These are phyloP conservation scores for Conus ventricosus DNA, from an alignment of 1,140 invertebrate genomes.

Conservation along the genomic window DNA sequence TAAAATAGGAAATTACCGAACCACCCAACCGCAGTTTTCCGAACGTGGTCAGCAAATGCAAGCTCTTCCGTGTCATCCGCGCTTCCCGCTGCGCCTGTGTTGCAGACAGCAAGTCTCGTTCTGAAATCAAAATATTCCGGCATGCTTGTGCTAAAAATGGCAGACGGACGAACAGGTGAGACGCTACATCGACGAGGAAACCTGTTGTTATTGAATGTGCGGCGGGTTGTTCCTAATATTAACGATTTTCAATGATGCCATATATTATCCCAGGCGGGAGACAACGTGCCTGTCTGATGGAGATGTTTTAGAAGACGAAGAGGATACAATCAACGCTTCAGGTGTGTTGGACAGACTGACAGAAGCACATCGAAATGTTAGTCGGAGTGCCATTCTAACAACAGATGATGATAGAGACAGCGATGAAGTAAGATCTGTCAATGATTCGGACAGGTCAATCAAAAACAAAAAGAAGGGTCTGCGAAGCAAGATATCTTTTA, in stretches of 20 bases:
- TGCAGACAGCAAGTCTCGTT: constrained; percentile 38
- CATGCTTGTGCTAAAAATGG: constrained; percentile 52
- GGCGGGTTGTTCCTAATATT: constrained; percentile 36
- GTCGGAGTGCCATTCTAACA: constrained; percentile 51
- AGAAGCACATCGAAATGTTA: constrained; percentile 53
- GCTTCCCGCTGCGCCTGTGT: neutral
- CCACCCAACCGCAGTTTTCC: too few species aligned
- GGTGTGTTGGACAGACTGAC: constrained; percentile 38
- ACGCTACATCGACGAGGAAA: constrained; percentile 26
- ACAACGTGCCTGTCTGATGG: constrained; percentile 64
- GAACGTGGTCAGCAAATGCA: too few species aligned
- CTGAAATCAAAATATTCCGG: constrained; percentile 46
- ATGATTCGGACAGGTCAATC: constrained; percentile 31
- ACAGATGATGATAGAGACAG: constrained; percentile 32
- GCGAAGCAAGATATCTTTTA: constrained; percentile 52
- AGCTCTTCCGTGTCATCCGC: too few species aligned
- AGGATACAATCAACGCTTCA: constrained; percentile 39
- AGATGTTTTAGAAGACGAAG: constrained; percentile 60
- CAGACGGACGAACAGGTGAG: constrained; percentile 41
- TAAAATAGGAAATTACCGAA: too few species aligned
- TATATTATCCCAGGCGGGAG: constrained; percentile 59
- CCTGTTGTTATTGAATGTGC: constrained; percentile 38
- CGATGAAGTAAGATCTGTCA: constrained; percentile 26
- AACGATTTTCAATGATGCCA: constrained; percentile 51
- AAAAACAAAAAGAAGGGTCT: constrained; percentile 39